Conservation (phyloP, 92 coral and sea anemone genomes). For the Muricea muricata region DNA sequence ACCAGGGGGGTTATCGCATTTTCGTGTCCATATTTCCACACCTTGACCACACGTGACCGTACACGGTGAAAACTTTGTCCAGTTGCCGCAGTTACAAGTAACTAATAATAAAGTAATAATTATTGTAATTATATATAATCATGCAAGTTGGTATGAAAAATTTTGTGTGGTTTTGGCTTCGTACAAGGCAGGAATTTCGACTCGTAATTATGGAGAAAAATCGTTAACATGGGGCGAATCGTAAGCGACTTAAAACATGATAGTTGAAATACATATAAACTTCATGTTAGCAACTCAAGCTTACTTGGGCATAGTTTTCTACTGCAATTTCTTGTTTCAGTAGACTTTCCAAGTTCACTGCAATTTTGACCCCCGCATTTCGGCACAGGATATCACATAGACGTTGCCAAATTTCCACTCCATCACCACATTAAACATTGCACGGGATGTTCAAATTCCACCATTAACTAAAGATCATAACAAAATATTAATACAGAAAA, state of each 20-base stretch:
- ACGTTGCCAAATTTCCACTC: slow-evolving; percentile 18
- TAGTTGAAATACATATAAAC: too few species aligned
- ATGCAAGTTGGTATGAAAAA: too few species aligned
- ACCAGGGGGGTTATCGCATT: slow-evolving; percentile 15
- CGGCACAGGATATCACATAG: slow-evolving; percentile 9
- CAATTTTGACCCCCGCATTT: slow-evolving; percentile 8
- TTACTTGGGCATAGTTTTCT: slow-evolving; percentile 15
- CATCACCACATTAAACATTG: neutral
- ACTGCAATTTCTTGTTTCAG: neutral
- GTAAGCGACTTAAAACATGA: too few species aligned
- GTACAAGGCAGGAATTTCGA: too few species aligned
- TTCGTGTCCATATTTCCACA: slow-evolving; percentile 27
- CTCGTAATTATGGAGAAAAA: too few species aligned
- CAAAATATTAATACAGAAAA: neutral
- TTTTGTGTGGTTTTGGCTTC: too few species aligned
- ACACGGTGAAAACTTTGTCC: neutral
- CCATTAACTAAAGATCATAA: neutral
- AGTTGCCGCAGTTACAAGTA: neutral
- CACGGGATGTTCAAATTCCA: neutral
- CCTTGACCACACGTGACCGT: slow-evolving; percentile 34
- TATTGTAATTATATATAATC: too few species aligned
- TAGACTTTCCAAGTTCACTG: neutral
- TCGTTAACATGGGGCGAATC: too few species aligned
- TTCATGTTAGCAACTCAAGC: too few species aligned
- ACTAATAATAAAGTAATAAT: neutral